phyloP scores from a whole-genome alignment of 2,888 invertebrate genomes.

The Lasioglossum malachurum region DNA sequence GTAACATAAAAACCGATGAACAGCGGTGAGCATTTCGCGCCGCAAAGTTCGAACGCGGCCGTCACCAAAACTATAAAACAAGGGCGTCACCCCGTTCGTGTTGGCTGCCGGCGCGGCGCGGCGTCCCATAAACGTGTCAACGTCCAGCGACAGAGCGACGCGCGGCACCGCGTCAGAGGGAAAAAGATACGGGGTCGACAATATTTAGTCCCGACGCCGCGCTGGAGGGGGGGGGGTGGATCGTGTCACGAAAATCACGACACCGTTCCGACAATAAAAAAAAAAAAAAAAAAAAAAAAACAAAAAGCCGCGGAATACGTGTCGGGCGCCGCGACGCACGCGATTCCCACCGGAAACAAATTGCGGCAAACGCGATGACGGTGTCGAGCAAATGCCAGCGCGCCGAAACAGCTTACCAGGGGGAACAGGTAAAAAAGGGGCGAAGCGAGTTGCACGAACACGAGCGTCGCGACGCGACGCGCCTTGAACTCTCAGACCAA shows the following conservation, averaged over 20 bases:
- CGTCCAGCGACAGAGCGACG: constrained; percentile 34
- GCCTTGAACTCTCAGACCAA: not conserved
- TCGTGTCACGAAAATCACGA: constrained; percentile 70
- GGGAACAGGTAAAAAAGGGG: not conserved
- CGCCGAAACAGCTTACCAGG: not conserved
- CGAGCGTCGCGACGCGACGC: not conserved
- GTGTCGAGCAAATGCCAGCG: constrained; percentile 16
- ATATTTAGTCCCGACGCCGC: constrained; percentile 65
- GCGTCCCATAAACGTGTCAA: constrained; percentile 66
- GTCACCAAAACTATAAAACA: constrained; percentile 65
- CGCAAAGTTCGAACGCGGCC: constrained; percentile 15
- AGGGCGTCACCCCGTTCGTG: constrained; percentile 46
- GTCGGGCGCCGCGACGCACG: constrained; percentile 16
- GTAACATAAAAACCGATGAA: constrained; percentile 46
- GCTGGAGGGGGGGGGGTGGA: constrained; percentile 42
- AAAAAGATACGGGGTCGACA: constrained; percentile 61
- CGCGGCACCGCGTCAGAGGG: constrained; percentile 18
- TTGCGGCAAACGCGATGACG: constrained; percentile 42
- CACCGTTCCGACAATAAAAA: constrained; percentile 59
- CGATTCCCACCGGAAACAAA: constrained; percentile 60
- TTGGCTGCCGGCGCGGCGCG: not conserved
- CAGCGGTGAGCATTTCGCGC: constrained; percentile 27
- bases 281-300: constrained; percentile 52
- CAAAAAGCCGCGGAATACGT: not conserved
- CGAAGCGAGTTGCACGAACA: not conserved